Percentiles rank a stretch among this genome's conserved stretches.
Conservation (phyloP, 2,797 vertebrate species). For the Rhynchonycteris naso region DNA sequence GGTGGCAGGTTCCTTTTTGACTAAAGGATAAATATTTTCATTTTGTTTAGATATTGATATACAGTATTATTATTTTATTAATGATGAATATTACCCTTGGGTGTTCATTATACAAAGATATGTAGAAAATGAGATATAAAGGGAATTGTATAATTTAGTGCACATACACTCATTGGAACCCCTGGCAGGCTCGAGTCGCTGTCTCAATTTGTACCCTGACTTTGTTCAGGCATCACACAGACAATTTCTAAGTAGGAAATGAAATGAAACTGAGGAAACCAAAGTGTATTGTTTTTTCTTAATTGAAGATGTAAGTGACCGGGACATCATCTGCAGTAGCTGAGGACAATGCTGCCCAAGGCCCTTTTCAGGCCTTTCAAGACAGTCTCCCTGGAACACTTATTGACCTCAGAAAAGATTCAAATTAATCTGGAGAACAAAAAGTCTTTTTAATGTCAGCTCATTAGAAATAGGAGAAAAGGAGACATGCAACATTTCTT, state of each 20-base stretch:
- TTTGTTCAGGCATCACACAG: background rate
- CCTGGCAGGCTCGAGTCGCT: background rate
- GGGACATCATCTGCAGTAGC: background rate
- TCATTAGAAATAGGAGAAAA: background rate
- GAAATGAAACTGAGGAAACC: background rate
- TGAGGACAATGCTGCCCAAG: background rate
- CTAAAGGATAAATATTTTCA: slow-evolving; percentile 50
- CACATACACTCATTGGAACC: background rate
- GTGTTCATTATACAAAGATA: background rate
- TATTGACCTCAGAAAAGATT: slow-evolving; percentile 14
- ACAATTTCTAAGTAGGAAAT: background rate
- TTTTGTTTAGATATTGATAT: slow-evolving; percentile 50
- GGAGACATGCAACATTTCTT: background rate
- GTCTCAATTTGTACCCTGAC: background rate
- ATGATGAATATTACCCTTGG: background rate
- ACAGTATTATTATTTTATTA: background rate
- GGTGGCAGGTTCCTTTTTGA: slow-evolving; percentile 36
- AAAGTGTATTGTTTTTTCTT: slow-evolving; percentile 3
- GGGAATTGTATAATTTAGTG: background rate
- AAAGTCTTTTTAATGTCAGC: background rate
- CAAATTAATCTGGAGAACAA: background rate
- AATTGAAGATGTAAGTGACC: background rate
- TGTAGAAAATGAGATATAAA: slow-evolving; percentile 28
- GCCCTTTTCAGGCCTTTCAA: background rate
- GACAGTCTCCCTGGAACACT: background rate